Evolutionary conservation across 2,888 invertebrate species (phyloP).

Genomic region (Pachycephus smyrnensis): DNA sequence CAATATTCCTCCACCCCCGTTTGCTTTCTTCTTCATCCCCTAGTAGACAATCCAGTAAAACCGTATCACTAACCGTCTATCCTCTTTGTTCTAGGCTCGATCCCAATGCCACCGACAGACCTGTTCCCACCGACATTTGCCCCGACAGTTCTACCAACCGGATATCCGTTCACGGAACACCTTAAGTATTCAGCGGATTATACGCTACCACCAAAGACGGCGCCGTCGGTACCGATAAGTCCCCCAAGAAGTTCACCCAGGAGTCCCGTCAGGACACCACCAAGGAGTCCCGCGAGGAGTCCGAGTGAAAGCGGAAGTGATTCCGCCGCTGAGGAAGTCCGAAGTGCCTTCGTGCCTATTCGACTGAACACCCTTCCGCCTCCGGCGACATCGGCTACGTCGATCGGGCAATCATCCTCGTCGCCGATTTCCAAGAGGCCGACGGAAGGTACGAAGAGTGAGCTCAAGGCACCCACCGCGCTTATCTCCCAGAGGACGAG

Average conservation of each 20-base stretch:
- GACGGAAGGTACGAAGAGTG: conserved; percentile 48
- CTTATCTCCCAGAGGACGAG: conserved; percentile 48
- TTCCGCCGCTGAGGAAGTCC: conserved; percentile 55
- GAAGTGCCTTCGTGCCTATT: conserved; percentile 63
- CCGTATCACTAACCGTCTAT: not conserved
- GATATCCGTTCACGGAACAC: conserved; percentile 52
- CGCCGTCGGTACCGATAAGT: conserved; percentile 17
- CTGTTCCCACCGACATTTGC: conserved; percentile 54
- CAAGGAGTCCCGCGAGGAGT: conserved; percentile 38
- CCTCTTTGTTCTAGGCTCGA: conserved; percentile 46
- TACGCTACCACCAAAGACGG: conserved; percentile 33
- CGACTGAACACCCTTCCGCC: conserved; percentile 47
- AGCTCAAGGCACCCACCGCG: conserved; percentile 56
- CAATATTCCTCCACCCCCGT: not conserved
- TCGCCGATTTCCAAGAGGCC: conserved; percentile 45
- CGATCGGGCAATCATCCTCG: conserved; percentile 39
- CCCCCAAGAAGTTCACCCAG: conserved; percentile 21
- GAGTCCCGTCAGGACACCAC: conserved; percentile 52
- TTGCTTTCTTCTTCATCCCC: not conserved
- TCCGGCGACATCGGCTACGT: conserved; percentile 25
- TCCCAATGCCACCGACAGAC: conserved; percentile 55
- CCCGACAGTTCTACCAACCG: conserved; percentile 50
- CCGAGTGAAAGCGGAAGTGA: conserved; percentile 61
- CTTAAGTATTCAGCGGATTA: conserved; percentile 54
- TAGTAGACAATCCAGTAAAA: not conserved